Evolutionary conservation across 2,113 vertebrate genomes (phyloP).

Genomic region (Nanorana parkeri): DNA sequence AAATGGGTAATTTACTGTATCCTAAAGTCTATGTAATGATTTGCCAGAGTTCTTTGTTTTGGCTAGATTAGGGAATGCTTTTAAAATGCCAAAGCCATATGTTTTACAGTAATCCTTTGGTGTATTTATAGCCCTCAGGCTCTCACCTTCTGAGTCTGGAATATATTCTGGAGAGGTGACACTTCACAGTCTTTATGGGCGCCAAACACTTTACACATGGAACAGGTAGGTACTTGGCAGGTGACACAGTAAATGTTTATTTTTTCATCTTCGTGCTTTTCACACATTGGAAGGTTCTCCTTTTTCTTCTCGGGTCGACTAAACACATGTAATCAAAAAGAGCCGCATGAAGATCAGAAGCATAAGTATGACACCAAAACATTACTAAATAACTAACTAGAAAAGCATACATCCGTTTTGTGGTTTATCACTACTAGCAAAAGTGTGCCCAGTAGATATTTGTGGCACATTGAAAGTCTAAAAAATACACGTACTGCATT

Average conservation of each 20-base stretch:
- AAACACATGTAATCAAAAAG: not conserved
- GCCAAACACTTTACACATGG: constrained; percentile 97
- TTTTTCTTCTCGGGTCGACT: constrained; percentile 85
- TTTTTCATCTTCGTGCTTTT: constrained; percentile 91
- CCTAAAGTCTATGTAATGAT: no score
- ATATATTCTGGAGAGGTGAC: constrained; percentile 82
- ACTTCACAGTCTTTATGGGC: constrained; percentile 95
- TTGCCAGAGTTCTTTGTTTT: no score
- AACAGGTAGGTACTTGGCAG: constrained; percentile 91
- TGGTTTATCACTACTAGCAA: no score
- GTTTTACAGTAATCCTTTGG: not conserved
- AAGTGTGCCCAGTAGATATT: no score
- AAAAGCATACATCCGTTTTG: no score
- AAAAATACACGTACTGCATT: no score
- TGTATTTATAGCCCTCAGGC: not conserved
- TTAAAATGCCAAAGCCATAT: no score
- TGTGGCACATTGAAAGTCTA: no score
- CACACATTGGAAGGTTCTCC: constrained; percentile 88
- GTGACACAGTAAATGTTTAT: constrained; percentile 98
- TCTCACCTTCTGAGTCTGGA: constrained; percentile 83
- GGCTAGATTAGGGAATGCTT: no score
- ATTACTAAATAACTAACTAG: not conserved
- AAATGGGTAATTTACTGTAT: no score
- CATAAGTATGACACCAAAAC: no score
- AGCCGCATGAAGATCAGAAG: not conserved